Evolutionary conservation across 2,797 vertebrate species (phyloP).

Genomic region (Allobates femoralis): DNA sequence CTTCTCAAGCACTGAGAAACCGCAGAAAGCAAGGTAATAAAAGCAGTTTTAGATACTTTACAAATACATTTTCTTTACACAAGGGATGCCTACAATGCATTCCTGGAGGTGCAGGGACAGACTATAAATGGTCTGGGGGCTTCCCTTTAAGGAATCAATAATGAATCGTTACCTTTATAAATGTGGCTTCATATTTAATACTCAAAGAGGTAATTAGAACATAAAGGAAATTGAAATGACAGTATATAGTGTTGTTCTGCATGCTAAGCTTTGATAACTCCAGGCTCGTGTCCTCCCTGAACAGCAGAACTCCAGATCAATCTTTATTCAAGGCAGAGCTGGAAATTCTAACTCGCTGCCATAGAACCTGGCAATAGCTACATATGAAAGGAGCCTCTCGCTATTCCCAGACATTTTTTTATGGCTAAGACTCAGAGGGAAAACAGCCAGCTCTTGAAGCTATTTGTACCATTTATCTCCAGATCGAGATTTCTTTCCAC

Average conservation of each 20-base stretch:
- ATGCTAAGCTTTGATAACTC: slow-evolving; percentile 32
- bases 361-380: slow-evolving; percentile 64
- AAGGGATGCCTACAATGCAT: too few species aligned
- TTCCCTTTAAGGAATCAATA: too few species aligned
- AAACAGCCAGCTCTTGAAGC: slow-evolving; percentile 60
- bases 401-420: slow-evolving; percentile 72
- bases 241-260: background rate
- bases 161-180: too few species aligned
- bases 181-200: background rate
- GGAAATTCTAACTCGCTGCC: slow-evolving; percentile 69
- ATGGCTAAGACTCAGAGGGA: slow-evolving; percentile 68
- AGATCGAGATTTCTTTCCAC: slow-evolving; percentile 62
- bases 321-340: slow-evolving; percentile 63
- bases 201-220: background rate
- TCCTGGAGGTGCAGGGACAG: too few species aligned
- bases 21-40: too few species aligned
- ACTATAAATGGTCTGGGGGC: too few species aligned
- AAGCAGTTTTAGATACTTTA: too few species aligned
- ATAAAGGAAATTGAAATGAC: background rate
- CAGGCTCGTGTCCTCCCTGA: slow-evolving; percentile 53
- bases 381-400: slow-evolving; percentile 66
- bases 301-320: slow-evolving; percentile 65
- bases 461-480: slow-evolving; percentile 67
- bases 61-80: too few species aligned
- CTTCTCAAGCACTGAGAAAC: too few species aligned